Conservation (phyloP, 2,113 vertebrate genomes). For the Cyrtonyx montezumae region DNA sequence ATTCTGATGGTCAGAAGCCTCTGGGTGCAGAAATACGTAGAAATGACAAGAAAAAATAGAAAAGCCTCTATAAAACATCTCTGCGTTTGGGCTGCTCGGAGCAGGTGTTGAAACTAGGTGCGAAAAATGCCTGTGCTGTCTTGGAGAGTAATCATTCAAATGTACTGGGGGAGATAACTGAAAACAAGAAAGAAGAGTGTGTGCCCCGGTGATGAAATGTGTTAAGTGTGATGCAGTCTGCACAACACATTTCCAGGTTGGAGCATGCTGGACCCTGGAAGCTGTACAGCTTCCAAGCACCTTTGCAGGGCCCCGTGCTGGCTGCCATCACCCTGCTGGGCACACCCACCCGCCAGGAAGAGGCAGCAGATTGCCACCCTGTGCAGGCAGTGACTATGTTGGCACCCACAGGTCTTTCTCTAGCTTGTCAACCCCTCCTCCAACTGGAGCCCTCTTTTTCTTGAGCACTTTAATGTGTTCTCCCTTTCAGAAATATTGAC, state of each 20-base stretch:
- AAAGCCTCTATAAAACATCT: not conserved
- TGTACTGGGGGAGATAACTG: not conserved
- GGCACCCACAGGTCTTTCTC: not conserved
- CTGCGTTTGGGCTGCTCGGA: not conserved
- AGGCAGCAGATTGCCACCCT: not conserved
- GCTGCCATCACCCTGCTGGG: not conserved
- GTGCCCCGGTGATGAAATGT: not conserved
- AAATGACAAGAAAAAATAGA: not conserved
- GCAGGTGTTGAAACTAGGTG: not conserved
- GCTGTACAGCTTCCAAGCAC: accelerated
- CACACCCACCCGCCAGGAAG: accelerated
- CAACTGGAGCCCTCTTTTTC: not conserved
- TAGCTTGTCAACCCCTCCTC: not conserved
- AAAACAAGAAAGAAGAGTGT: not conserved
- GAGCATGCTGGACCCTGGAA: not conserved
- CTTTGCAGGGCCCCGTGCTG: accelerated
- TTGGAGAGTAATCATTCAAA: not conserved
- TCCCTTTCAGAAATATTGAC: not conserved
- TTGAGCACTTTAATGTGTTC: not conserved
- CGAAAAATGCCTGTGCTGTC: not conserved
- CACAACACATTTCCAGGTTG: not conserved
- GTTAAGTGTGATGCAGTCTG: not conserved
- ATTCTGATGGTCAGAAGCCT: not conserved
- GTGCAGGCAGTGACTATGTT: not conserved
- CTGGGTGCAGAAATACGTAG: not conserved